Evolutionary conservation across 2,113 vertebrate genomes (phyloP).

Genomic region (Dascyllus trimaculatus): DNA sequence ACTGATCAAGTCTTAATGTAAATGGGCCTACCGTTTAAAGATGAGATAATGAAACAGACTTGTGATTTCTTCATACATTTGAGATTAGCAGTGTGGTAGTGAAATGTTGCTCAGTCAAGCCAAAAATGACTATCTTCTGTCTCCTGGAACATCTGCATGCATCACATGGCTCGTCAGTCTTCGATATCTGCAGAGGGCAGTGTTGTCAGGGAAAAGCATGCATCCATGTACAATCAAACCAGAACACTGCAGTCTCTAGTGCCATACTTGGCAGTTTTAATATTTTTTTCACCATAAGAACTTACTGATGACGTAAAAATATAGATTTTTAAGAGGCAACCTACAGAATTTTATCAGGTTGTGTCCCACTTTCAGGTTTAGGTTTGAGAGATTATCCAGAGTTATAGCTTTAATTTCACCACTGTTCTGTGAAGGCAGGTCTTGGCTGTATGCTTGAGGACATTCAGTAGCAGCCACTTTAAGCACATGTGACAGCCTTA

Average conservation of each 20-base stretch:
- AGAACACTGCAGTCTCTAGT: background rate
- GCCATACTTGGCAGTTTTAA: background rate
- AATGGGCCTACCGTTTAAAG: too few species aligned
- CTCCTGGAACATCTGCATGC: background rate
- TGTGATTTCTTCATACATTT: too few species aligned
- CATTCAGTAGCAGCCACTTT: too few species aligned
- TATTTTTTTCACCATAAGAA: background rate
- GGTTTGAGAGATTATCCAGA: background rate
- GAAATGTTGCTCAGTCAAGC: too few species aligned
- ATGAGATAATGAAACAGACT: too few species aligned
- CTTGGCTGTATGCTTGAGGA: too few species aligned
- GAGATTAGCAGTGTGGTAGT: too few species aligned
- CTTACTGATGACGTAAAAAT: background rate
- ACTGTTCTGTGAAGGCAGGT: background rate
- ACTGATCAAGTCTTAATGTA: too few species aligned
- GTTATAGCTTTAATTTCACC: background rate
- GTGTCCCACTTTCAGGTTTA: background rate
- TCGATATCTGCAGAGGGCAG: conserved; percentile 52
- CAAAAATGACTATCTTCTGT: too few species aligned
- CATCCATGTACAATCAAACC: background rate
- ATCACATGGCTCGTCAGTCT: conserved; percentile 1
- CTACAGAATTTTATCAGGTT: background rate
- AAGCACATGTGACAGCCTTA: too few species aligned
- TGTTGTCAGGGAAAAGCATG: conserved; percentile 24
- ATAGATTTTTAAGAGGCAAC: too few species aligned